Evolutionary conservation across 2,113 vertebrate genomes (phyloP).

Genomic region (Alaudala cheleensis): DNA sequence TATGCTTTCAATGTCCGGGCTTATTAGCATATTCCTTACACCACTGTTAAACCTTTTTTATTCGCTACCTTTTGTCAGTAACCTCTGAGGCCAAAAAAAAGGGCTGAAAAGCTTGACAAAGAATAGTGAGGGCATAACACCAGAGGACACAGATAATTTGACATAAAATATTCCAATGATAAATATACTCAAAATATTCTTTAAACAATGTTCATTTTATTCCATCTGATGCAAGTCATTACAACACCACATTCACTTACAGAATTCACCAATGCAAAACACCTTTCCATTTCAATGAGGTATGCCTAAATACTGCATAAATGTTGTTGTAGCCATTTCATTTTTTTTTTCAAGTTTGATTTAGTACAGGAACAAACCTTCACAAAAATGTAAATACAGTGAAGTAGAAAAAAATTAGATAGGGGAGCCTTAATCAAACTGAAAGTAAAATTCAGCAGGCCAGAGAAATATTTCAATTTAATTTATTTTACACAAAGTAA

Average conservation of each 20-base stretch:
- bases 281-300: background rate
- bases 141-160: background rate
- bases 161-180: background rate
- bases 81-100: background rate
- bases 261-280: background rate
- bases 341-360: background rate
- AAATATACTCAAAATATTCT: background rate
- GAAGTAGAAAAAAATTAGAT: background rate
- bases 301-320: background rate
- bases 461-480: background rate
- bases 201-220: background rate
- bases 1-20: background rate
- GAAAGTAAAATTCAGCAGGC: background rate
- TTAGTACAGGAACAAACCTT: background rate
- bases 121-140: background rate
- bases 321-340: background rate
- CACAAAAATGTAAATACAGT: background rate
- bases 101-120: background rate
- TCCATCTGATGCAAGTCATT: background rate
- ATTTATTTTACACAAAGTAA: slow-evolving; percentile 1
- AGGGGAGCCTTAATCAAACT: background rate
- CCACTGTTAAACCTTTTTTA: background rate
- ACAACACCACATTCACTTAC: background rate
- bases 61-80: background rate
- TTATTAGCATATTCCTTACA: background rate